These are phyloP conservation scores for Hypsopygia costalis DNA, from an alignment of 2,888 invertebrate genomes.

Conservation along the genomic window DNA sequence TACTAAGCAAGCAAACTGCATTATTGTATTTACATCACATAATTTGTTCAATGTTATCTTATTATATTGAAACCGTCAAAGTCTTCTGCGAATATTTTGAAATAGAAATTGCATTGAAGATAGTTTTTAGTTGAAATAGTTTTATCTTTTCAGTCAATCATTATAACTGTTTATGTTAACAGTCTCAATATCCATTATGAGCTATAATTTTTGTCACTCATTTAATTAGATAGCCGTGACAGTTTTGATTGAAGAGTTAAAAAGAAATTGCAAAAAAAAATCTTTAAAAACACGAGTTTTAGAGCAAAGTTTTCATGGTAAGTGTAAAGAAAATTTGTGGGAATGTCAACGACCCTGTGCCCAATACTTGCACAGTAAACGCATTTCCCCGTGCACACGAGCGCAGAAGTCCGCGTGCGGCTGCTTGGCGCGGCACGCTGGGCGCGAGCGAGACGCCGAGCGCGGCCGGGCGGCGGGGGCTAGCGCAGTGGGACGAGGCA, in stretches of 20 bases:
- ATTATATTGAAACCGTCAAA: no score
- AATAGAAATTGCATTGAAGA: no score
- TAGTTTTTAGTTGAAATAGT: no score
- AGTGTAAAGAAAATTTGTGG: conserved; percentile 53
- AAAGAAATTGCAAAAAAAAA: background rate
- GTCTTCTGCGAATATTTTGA: no score
- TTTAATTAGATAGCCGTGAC: no score
- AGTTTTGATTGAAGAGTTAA: background rate
- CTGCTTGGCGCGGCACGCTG: conserved; percentile 15
- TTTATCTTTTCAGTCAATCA: no score
- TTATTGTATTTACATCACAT: no score
- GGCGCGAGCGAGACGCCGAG: conserved; percentile 42
- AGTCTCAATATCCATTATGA: no score
- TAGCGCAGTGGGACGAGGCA: conserved; percentile 53
- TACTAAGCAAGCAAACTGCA: no score
- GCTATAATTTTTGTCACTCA: no score
- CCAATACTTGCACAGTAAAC: conserved; percentile 74
- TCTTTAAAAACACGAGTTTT: background rate
- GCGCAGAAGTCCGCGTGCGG: conserved; percentile 38
- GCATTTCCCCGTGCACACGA: conserved; percentile 68
- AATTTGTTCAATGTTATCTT: no score
- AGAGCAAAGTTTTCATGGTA: background rate
- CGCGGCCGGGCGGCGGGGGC: conserved; percentile 51
- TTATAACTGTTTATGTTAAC: no score
- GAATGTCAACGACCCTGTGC: conserved; percentile 72